Evolutionary conservation across 2,113 vertebrate species (phyloP).

Genomic region (Echinops telfairi): DNA sequence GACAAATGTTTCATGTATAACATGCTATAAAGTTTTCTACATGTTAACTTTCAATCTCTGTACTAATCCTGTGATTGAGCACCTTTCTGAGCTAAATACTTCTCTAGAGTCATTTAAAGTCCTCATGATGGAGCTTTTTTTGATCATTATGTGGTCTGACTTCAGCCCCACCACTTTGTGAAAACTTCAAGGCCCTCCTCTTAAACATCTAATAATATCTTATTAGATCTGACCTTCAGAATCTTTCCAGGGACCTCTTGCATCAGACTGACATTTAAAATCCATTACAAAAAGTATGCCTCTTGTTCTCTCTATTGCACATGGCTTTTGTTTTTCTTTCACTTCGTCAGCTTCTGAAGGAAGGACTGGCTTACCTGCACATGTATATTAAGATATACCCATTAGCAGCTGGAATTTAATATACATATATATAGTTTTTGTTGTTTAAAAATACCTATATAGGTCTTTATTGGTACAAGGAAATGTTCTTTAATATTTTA

Average conservation of each 20-base stretch:
- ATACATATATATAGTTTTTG: too few relatives aligned
- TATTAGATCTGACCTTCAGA: background rate
- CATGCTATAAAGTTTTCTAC: background rate
- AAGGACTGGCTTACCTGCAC: background rate
- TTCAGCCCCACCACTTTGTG: background rate
- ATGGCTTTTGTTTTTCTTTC: background rate
- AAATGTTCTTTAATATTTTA: background rate
- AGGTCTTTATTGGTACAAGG: background rate
- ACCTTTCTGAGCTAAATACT: background rate
- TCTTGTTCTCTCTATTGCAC: accelerated
- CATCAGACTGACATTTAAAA: background rate
- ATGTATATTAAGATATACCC: too few relatives aligned
- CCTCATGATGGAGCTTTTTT: background rate
- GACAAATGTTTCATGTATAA: background rate
- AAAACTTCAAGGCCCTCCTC: background rate
- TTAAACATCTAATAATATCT: background rate
- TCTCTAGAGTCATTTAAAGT: background rate
- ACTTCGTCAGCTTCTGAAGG: background rate
- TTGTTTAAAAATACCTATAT: too few relatives aligned
- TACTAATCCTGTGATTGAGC: background rate
- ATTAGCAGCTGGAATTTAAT: too few relatives aligned
- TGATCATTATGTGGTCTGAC: background rate
- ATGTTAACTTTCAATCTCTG: background rate
- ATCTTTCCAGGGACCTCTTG: background rate
- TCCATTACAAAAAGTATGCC: too few relatives aligned